Base-by-base conservation (phyloP, 2,888 invertebrate species). In the Melanostoma scalare region DNA sequence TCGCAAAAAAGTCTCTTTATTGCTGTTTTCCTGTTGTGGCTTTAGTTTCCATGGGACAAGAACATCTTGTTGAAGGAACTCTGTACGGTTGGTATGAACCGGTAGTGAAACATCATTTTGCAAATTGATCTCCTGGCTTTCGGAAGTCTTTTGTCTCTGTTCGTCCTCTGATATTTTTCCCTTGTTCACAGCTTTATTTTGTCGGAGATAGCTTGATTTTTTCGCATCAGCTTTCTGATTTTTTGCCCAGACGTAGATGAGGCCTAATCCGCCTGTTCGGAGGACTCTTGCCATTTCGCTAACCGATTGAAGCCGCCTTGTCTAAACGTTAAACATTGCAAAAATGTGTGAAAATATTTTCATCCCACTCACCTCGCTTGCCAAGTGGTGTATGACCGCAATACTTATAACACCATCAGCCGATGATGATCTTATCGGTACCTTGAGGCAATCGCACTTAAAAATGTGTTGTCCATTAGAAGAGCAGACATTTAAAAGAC, bases 181-280 rank as follows among this genome's bases (percentile, higher is more conserved):
- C 86, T 90, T 92, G 42, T 92, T 90, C 63, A 92, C 91, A 85
- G 92, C 93, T 81, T 92, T 92, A 86, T 92, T 93, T 88, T 93
- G 94, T 86, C 94, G 94, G 35, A 96, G 91, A 88, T 96, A 97
- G 69, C 93, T 93, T 0, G 95, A 95, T 87, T 94, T 94, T 65
- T 93, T 91, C 30, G 92, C 92, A 52, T 95, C 93, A 80, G 92
- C 93, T 2, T 93, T 92, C 91, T 98, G 98, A 89, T 98, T 96
- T 90, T 96, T 96, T 0, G 99, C 98, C 99, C 99, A 99, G 0
- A 99, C 99, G 86, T 99, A 98, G 77, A 99, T 94, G 4, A 99
- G 92, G 2, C 95, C 96, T 85, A 92, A 92, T 0, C 99, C 99
- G 0, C 94, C 94, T 0, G 92, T 89, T n/a, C 93, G 92, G 4